Evolutionary conservation across 2,113 vertebrate genomes (phyloP).

Genomic region (Platycercus adscitus): DNA sequence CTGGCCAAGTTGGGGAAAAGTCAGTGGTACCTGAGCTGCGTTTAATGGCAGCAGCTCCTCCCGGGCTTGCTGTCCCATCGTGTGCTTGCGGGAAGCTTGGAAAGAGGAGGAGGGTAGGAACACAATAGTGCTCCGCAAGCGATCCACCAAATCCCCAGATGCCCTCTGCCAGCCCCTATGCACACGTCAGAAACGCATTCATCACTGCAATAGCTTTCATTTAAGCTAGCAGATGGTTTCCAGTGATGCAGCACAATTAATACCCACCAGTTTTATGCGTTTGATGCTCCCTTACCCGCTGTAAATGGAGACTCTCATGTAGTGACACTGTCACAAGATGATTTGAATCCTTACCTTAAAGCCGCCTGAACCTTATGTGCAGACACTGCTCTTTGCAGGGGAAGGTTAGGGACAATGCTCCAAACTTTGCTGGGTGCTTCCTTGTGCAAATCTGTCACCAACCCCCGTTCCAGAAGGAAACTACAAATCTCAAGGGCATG

Average conservation of each 20-base stretch:
- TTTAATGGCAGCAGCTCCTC: neutral
- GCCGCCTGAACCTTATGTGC: neutral
- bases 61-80: neutral
- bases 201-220: neutral
- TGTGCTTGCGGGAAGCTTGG: neutral
- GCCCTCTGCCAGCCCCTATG: neutral
- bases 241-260: neutral
- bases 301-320: neutral
- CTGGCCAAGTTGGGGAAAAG: neutral
- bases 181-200: neutral
- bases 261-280: neutral
- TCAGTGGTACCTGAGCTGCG: neutral
- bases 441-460: neutral
- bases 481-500: neutral
- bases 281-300: neutral
- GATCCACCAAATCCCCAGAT: neutral
- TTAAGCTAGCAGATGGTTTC: neutral
- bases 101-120: neutral
- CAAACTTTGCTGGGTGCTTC: neutral
- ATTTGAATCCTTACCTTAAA: neutral
- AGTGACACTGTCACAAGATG: neutral
- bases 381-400: neutral
- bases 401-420: neutral
- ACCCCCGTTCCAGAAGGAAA: neutral
- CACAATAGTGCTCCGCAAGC: neutral